phyloP scores from a whole-genome alignment of 2,113 vertebrate genomes.

The Riparia riparia region DNA sequence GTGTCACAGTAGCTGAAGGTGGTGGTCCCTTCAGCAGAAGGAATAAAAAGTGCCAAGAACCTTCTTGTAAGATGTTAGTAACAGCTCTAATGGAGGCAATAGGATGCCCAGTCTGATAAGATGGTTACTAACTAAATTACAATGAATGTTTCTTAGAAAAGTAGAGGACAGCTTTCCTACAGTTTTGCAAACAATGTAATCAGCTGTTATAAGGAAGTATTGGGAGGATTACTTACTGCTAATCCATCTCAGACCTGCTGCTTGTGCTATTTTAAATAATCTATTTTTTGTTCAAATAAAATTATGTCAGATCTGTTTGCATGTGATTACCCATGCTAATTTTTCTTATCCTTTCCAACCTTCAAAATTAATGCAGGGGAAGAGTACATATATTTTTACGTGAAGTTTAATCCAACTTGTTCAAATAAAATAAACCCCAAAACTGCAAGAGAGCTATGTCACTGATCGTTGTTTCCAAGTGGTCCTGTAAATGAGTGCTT shows the following conservation, averaged over 20 bases:
- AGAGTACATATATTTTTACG: background rate
- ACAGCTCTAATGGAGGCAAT: background rate
- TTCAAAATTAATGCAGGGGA: background rate
- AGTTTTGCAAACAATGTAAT: slow-evolving; percentile 34
- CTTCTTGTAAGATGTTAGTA: background rate
- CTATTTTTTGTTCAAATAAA: slow-evolving; percentile 62
- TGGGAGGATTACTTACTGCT: slow-evolving; percentile 45
- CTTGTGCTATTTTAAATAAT: slow-evolving; percentile 65
- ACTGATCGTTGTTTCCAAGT: background rate
- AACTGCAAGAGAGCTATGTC: background rate
- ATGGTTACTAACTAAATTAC: background rate
- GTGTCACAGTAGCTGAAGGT: background rate
- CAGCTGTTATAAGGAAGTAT: background rate
- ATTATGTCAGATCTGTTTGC: slow-evolving; percentile 66
- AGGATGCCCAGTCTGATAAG: background rate
- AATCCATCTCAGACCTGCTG: slow-evolving; percentile 45
- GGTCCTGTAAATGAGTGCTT: background rate
- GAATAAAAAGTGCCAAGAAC: background rate
- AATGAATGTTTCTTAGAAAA: background rate
- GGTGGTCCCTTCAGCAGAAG: background rate
- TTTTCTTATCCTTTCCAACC: slow-evolving; percentile 58
- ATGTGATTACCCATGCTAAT: slow-evolving; percentile 62
- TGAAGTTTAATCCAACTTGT: background rate
- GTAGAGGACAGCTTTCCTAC: slow-evolving; percentile 22
- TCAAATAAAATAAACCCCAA: background rate